Evolutionary conservation across 2,888 invertebrate genomes (phyloP).

Genomic region (Sesamia inferens): DNA sequence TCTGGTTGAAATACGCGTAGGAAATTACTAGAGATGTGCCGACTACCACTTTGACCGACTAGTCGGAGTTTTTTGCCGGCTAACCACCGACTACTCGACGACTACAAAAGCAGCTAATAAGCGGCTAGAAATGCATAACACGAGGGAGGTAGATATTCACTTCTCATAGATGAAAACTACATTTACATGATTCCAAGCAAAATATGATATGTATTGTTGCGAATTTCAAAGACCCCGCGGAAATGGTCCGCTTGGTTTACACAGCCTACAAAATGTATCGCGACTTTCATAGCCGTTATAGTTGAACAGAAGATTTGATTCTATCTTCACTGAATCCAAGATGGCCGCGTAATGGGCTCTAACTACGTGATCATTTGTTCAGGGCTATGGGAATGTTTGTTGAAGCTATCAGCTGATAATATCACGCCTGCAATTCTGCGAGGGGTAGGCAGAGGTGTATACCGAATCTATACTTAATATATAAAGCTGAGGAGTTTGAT

Average conservation of each 20-base stretch:
- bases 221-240: no score
- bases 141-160: not conserved
- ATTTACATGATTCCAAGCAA: not conserved
- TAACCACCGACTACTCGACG: no score
- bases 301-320: slow-evolving; percentile 56
- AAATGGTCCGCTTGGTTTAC: not conserved
- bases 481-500: no score
- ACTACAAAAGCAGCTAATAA: no score
- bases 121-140: no score
- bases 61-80: no score
- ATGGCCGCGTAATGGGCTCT: slow-evolving; percentile 59
- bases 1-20: no score
- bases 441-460: not conserved
- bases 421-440: not conserved
- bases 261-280: not conserved
- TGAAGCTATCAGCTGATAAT: slow-evolving; percentile 13
- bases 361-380: slow-evolving; percentile 53
- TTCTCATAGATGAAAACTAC: not conserved
- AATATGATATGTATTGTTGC: not conserved
- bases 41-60: no score
- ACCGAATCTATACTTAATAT: not conserved
- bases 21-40: no score
- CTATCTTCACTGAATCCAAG: slow-evolving; percentile 54
- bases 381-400: slow-evolving; percentile 50
- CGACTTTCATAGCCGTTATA: slow-evolving; percentile 43